Evolutionary conservation across 2,113 vertebrate species (phyloP), one percentile per base, ranked within the genome.

Genomic region (Triplophysa tibetana): DNA sequence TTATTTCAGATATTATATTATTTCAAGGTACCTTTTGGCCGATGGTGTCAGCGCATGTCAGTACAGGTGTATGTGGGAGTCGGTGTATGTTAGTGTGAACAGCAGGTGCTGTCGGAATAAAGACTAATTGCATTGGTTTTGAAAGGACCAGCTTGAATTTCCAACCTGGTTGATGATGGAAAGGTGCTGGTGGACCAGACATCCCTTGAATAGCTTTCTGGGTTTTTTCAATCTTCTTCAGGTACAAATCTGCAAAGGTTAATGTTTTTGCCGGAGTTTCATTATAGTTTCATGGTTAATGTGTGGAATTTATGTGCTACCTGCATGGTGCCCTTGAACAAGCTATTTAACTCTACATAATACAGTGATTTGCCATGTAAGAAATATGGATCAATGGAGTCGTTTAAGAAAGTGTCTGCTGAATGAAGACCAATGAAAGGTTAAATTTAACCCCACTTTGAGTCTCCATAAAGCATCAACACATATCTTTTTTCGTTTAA

Each of bases 1-100:
- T 75, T 62, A 63, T 75, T 75, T 63, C 58, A 75, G 72, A 63
- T 58, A 62, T 62, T 41, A 17, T 45, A 26, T 43, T 1, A 73
- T 41, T 60, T 73, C 29, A 38, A 19, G 58, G 26, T 41, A 12
- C 38, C n/a, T 75, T 23, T 45, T 45, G 23, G n/a, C 56, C 67
- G 0, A 6, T 61, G 56, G 11, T 68, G 76, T 68, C 52, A 14
- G 54, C 14, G 33, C 38, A 69, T 61, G 77, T 58, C 52, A 54
- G 38, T 29, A 43, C 17, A 26, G n/a, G n/a, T 60, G 70, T 43
- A 17, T 60, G 29, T 60, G 29, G 21, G 17, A n/a, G 54, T 58
- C 54, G 17, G 63, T 75, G 16, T 48, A 38, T 26, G 43, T 26
- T n/a, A 9, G 54, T 21, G 54, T 38, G 58, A 62, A 23, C 33